Conservation (phyloP, 2,113 vertebrate genomes). For the Spizaetus ornatus region DNA sequence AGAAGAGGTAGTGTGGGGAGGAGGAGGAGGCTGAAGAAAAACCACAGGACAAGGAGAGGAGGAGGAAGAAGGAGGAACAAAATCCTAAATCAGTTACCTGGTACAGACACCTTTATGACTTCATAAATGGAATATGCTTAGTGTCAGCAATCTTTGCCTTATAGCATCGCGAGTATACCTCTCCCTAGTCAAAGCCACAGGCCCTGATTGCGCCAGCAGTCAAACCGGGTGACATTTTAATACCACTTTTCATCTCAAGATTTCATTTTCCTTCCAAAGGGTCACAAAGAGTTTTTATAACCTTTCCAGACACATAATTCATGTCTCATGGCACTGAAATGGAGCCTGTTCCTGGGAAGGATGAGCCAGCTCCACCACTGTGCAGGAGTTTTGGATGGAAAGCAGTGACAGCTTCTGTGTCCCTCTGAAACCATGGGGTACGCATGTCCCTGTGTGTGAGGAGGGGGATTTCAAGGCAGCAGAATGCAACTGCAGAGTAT, state of each 20-base stretch:
- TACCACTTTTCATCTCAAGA: constrained; percentile 26
- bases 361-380: background rate
- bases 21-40: background rate
- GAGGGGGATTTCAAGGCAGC: background rate
- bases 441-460: background rate
- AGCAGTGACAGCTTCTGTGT: background rate
- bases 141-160: constrained; percentile 11
- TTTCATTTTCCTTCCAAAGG: constrained; percentile 10
- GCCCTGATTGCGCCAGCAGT: background rate
- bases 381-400: background rate
- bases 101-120: constrained; percentile 43
- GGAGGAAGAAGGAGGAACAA: constrained; percentile 1
- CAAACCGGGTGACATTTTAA: background rate
- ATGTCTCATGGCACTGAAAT: background rate
- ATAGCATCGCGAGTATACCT: background rate
- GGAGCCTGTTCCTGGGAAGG: background rate
- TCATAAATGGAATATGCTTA: constrained; percentile 42
- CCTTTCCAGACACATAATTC: background rate
- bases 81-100: constrained; percentile 36
- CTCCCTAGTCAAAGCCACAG: background rate
- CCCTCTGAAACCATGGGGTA: background rate
- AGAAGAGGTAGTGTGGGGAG: background rate
- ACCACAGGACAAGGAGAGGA: background rate
- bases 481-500: background rate
- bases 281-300: constrained; percentile 21